Evolutionary conservation across 2,888 invertebrate genomes (phyloP).

Genomic region (Drosophila pseudotakahashii): DNA sequence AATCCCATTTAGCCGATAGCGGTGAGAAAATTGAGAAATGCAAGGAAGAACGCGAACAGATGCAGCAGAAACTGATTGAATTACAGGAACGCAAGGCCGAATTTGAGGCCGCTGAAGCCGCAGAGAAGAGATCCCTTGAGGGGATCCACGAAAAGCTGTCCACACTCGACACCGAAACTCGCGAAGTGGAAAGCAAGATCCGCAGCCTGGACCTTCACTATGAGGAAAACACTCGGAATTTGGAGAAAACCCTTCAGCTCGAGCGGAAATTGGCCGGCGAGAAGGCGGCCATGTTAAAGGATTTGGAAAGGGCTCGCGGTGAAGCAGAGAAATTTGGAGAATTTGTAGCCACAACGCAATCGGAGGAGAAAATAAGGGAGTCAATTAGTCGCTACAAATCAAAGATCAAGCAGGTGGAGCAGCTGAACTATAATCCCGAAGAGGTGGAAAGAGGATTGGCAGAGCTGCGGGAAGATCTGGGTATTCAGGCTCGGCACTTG

Average conservation of each 20-base stretch:
- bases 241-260: constrained; percentile 49
- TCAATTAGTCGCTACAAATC: constrained; percentile 79
- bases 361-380: constrained; percentile 83
- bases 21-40: constrained; percentile 73
- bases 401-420: constrained; percentile 74
- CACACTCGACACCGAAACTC: constrained; percentile 56
- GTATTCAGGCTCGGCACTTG: constrained; percentile 6
- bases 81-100: constrained; percentile 55
- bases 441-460: constrained; percentile 56
- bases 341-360: constrained; percentile 79
- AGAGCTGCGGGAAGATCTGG: constrained; percentile 9
- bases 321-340: constrained; percentile 77
- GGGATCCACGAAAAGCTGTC: constrained; percentile 83
- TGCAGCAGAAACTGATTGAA: constrained; percentile 81
- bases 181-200: constrained; percentile 60
- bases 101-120: constrained; percentile 41
- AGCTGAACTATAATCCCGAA: constrained; percentile 68
- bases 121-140: constrained; percentile 70
- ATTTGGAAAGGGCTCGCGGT: constrained; percentile 40
- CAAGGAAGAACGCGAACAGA: constrained; percentile 76
- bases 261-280: constrained; percentile 26
- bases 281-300: constrained; percentile 28
- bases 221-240: constrained; percentile 48
- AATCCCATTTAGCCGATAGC: constrained; percentile 52
- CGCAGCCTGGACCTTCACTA: constrained; percentile 55